Base-by-base conservation (phyloP, 2,888 invertebrate genomes). In the Tricholauxania praeusta region DNA sequence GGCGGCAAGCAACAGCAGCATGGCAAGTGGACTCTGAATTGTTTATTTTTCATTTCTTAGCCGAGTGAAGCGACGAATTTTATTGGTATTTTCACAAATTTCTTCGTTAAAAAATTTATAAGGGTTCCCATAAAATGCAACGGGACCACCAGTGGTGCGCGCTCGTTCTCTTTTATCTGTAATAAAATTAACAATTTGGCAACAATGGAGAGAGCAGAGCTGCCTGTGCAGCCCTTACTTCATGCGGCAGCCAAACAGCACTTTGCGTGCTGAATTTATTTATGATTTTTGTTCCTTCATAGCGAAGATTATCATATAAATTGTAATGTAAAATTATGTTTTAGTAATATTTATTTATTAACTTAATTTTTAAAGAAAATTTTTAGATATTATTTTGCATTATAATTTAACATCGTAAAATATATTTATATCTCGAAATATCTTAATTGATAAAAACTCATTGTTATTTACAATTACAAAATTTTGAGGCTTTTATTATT, bases 221-320 rank as follows among this genome's bases (percentile, higher is more conserved):
- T 19, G 14, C 10, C 39, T 39, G 28, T 28, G 7, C 39, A 7
- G 10, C 39, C 39, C 39, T 39, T 10, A 39, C 39, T 39, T 10
- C 10, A 1, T 39, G 2, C 39, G 39, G 39, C 39, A 39, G 7
- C 1, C 7, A 39, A 39, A 39, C 39, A 39, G 10, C 39, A 39
- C 39, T 39, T 39, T 39, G 39, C 39, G 39, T 39, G 39, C 39
- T 10, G 39, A 39, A 39, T 39, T 39, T 49, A 52, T 66, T 60
- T 72, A 60, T 64, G 28, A 12, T 47, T 28, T 53, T 72, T 68
- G 52, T 71, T 39, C 14, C 52, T 49, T 72, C 66, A 70, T 66
- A 69, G 67, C 39, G 39, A 10, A 39, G 39, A 39, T 39, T 39
- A 39, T 39, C 39, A 39, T 39, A 39, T 39, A 39, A 39, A 39